A percentile compares a stretch with the other conserved stretches of the same genome.
These are phyloP conservation scores for Tridacna gigas DNA, from an alignment of 2,888 invertebrate genomes.

Conservation along the genomic window DNA sequence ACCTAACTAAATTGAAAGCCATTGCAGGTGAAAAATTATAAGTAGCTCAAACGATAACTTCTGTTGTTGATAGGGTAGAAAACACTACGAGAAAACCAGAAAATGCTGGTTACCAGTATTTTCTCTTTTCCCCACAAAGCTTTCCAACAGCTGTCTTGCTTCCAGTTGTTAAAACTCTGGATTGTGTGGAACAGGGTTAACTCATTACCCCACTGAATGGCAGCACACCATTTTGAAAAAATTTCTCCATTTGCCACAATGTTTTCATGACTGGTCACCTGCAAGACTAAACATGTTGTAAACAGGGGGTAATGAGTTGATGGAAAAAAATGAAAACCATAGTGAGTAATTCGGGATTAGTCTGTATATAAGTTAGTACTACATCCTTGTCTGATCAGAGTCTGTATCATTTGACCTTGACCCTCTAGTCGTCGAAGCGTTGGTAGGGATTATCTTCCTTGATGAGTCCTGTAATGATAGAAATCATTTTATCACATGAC, in stretches of 20 bases:
- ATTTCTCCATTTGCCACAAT: neutral
- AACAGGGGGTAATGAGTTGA: neutral
- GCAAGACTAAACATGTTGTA: neutral
- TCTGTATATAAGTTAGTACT: too few species aligned
- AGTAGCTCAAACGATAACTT: too few species aligned
- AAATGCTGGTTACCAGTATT: too few species aligned
- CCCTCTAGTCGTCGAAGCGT: conserved; percentile 60
- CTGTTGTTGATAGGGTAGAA: too few species aligned
- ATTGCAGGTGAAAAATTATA: too few species aligned
- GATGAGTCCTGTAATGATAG: conserved; percentile 61
- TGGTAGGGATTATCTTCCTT: conserved; percentile 70
- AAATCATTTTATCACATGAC: too few species aligned
- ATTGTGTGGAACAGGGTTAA: neutral
- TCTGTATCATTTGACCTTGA: neutral
- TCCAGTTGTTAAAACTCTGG: too few species aligned
- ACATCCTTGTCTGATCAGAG: too few species aligned
- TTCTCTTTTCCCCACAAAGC: too few species aligned
- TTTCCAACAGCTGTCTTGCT: too few species aligned
- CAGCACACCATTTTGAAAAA: neutral
- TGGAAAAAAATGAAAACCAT: neutral
- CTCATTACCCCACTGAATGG: neutral
- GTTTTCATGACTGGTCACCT: neutral
- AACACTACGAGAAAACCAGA: too few species aligned
- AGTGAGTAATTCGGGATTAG: neutral
- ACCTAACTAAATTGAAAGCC: too few species aligned